Percentiles rank a stretch among this genome's conserved stretches.
These are phyloP conservation scores for Myathropa florea DNA, from an alignment of 2,888 invertebrate species.

Conservation along the genomic window DNA sequence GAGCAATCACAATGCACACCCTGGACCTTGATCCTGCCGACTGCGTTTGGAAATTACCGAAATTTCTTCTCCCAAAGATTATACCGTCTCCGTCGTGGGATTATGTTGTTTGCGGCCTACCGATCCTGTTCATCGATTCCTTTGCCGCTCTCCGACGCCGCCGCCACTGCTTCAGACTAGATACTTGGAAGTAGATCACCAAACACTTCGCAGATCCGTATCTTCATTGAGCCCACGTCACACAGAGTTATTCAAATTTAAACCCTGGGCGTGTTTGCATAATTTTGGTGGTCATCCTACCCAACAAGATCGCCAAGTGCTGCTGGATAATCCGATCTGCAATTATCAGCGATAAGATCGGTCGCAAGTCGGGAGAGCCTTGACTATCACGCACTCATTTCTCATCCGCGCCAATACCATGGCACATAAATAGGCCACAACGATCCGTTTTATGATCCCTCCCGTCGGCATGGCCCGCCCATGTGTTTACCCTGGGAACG, in stretches of 20 bases:
- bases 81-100: slow-evolving; percentile 29
- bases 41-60: not conserved
- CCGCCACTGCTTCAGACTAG: not conserved
- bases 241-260: slow-evolving; percentile 19
- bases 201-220: not conserved
- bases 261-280: slow-evolving; percentile 51
- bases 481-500: not conserved
- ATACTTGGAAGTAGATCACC: slow-evolving; percentile 49
- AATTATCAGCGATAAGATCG: slow-evolving; percentile 39
- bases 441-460: slow-evolving; percentile 26
- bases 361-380: not conserved
- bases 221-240: not conserved
- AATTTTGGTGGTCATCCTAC: slow-evolving; percentile 20
- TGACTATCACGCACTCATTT: not conserved
- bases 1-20: slow-evolving; percentile 26
- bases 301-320: slow-evolving; percentile 20
- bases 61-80: slow-evolving; percentile 4
- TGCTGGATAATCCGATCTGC: slow-evolving; percentile 22
- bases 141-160: slow-evolving; percentile 13
- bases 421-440: not conserved
- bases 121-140: slow-evolving; percentile 34
- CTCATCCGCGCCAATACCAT: not conserved
- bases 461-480: slow-evolving; percentile 32
- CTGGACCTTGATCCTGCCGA: slow-evolving; percentile 50
- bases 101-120: slow-evolving; percentile 53